Percentiles rank a stretch among this genome's conserved stretches.
These are phyloP conservation scores for Gephyroberyx darwinii DNA, from an alignment of 2,797 vertebrate species.

Conservation along the genomic window DNA sequence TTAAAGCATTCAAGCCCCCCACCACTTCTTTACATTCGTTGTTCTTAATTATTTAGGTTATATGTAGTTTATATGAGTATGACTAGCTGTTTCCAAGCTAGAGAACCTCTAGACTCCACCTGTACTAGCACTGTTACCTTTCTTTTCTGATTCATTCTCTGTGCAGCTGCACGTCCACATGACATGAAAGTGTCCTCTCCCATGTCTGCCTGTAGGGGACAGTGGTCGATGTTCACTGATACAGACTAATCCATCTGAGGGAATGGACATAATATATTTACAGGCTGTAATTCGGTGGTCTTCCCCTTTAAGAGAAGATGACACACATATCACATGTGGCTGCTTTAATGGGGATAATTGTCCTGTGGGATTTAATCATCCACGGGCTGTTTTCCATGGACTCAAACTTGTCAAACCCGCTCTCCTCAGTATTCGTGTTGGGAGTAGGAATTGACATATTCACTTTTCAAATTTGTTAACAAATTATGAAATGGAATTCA, in stretches of 20 bases:
- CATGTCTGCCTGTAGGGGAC: conserved; percentile 36
- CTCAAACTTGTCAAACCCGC: conserved; percentile 60
- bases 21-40: too few species aligned
- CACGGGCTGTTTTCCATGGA: conserved; percentile 23
- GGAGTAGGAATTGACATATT: not conserved
- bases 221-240: not conserved
- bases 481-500: not conserved
- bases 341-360: not conserved
- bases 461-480: not conserved
- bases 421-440: conserved; percentile 16
- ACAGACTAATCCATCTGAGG: not conserved
- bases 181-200: conserved; percentile 11
- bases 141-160: not conserved
- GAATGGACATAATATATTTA: not conserved
- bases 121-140: not conserved
- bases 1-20: not conserved
- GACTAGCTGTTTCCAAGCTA: not conserved
- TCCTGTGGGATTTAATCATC: conserved; percentile 30
- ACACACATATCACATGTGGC: not conserved
- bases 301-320: conserved; percentile 31
- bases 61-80: not conserved
- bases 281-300: not conserved
- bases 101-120: too few species aligned
- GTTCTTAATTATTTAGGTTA: not conserved
- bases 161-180: not conserved